Evolutionary conservation across 2,797 vertebrate species (phyloP).

Genomic region (Acipenser ruthenus): DNA sequence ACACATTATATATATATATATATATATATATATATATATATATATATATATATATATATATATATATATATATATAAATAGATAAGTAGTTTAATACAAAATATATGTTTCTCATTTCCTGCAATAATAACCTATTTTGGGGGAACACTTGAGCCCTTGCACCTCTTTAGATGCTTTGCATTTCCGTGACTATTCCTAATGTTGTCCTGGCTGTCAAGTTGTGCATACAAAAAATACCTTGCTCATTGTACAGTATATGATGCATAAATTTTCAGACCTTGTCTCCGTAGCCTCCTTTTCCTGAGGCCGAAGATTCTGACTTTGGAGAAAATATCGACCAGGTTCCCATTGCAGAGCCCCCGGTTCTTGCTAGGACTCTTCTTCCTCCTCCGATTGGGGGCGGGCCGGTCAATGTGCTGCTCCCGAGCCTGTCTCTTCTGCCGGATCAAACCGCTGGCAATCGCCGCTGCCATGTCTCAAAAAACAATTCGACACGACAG

Average conservation of each 20-base stretch:
- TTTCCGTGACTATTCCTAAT: too few species aligned
- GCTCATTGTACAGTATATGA: neutral
- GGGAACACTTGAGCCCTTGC: too few species aligned
- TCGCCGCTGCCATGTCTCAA: constrained; percentile 87
- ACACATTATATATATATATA: too few species aligned
- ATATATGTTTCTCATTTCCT: too few species aligned
- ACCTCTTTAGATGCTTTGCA: too few species aligned
- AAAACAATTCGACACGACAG: neutral
- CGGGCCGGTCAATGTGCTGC: constrained; percentile 90
- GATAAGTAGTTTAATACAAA: too few species aligned
- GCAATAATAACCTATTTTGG: too few species aligned
- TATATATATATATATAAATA: too few species aligned
- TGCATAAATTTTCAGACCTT: constrained; percentile 75
- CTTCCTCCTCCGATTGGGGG: constrained; percentile 82
- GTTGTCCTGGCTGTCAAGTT: neutral
- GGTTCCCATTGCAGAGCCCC: constrained; percentile 93
- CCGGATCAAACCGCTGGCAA: constrained; percentile 95
- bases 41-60: too few species aligned
- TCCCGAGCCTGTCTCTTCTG: constrained; percentile 96
- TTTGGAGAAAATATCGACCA: constrained; percentile 99
- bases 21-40: too few species aligned
- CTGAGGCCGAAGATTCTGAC: constrained; percentile 99
- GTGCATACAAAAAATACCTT: neutral
- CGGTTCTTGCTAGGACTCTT: constrained; percentile 95
- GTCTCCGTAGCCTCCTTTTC: constrained; percentile 94